phyloP scores from a whole-genome alignment of 1,140 invertebrate genomes.

The Pemphigus obesinymphae region DNA sequence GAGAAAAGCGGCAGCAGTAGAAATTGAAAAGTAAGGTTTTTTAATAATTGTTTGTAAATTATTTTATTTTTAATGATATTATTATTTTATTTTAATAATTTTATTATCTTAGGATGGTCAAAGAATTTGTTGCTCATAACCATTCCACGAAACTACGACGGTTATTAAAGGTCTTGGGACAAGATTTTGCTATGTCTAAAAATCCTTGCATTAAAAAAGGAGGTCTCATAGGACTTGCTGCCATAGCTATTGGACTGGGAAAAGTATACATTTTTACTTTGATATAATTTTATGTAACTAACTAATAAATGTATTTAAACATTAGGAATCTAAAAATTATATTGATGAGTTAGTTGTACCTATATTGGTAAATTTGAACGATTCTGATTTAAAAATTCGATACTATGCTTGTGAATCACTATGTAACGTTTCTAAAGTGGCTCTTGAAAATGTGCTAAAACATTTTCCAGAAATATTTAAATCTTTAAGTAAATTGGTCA shows the following conservation, averaged over 20 bases:
- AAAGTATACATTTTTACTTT: constrained; percentile 60
- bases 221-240: constrained; percentile 94
- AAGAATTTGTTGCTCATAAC: constrained; percentile 78
- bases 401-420: constrained; percentile 97
- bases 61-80: no score
- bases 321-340: constrained; percentile 70
- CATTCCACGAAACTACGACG: constrained; percentile 79
- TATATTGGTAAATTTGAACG: constrained; percentile 85
- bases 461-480: constrained; percentile 93
- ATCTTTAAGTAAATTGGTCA: constrained; percentile 84
- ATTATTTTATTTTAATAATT: no score
- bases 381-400: constrained; percentile 84
- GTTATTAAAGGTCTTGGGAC: constrained; percentile 80
- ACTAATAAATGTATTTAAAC: constrained; percentile 2
- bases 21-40: constrained; percentile 95
- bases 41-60: no score
- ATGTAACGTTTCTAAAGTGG: constrained; percentile 98
- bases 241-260: constrained; percentile 89
- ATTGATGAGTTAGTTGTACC: constrained; percentile 82
- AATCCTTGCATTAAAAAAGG: constrained; percentile 92
- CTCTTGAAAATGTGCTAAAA: constrained; percentile 74
- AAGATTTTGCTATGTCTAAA: constrained; percentile 86
- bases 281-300: background rate
- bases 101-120: constrained; percentile 73
- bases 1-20: constrained; percentile 88